Evolutionary conservation across 2,888 invertebrate genomes (phyloP).

Genomic region (Tanytarsus gracilentus): DNA sequence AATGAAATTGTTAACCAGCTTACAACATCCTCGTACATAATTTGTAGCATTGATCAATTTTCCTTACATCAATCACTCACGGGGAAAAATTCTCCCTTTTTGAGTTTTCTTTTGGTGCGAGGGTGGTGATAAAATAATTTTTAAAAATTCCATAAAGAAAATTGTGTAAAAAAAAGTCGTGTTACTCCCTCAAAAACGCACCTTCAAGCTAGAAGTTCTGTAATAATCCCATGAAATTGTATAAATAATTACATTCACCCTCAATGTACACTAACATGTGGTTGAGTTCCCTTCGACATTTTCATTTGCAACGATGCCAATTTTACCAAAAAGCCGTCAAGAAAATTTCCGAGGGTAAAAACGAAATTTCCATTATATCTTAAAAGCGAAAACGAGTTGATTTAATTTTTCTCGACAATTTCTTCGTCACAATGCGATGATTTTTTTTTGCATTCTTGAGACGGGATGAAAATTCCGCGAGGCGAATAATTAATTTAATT

Average conservation of each 20-base stretch:
- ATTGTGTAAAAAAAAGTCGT: not conserved
- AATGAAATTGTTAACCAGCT: no score
- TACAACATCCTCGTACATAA: no score
- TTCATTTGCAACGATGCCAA: not conserved
- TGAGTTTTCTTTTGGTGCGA: not conserved
- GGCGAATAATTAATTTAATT: conserved; percentile 11
- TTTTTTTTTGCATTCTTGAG: no score
- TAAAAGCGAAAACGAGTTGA: no score
- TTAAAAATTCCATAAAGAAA: no score
- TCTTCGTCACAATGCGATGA: no score
- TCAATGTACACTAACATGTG: conserved; percentile 27
- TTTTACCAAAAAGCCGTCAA: not conserved
- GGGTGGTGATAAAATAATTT: no score
- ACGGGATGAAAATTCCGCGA: not conserved
- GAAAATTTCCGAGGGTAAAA: not conserved
- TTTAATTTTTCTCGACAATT: no score
- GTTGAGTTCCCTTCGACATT: conserved; percentile 17
- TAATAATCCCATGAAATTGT: conserved; percentile 18
- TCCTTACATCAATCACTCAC: not conserved
- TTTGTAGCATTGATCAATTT: no score
- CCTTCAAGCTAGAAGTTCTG: no score
- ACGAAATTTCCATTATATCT: not conserved
- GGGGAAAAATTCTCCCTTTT: not conserved
- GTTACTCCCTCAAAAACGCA: no score
- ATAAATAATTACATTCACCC: conserved; percentile 27